Conservation (phyloP, 2,113 vertebrate genomes). For the Lepus timidus region DNA sequence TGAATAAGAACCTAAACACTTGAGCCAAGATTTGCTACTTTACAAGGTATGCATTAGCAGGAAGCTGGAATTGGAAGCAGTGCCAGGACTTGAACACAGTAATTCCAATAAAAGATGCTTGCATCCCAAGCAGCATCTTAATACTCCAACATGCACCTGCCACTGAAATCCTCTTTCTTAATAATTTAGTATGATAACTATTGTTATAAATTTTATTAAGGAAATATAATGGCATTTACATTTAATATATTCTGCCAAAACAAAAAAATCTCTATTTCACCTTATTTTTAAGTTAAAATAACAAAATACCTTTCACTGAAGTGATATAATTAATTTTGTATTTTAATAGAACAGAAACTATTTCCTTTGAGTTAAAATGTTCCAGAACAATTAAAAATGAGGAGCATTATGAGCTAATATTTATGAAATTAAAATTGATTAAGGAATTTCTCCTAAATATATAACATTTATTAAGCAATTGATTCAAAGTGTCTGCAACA, state of each 20-base stretch:
- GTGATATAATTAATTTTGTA: slow-evolving; percentile 67
- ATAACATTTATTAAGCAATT: slow-evolving; percentile 61
- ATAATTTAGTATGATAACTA: background rate
- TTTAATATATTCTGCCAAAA: background rate
- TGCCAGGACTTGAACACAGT: too few relatives aligned
- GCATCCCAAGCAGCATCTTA: too few relatives aligned
- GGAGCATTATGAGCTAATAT: slow-evolving; percentile 24
- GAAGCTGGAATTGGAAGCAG: too few relatives aligned
- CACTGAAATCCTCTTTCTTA: background rate
- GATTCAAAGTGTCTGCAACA: slow-evolving; percentile 44
- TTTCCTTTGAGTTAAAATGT: slow-evolving; percentile 26
- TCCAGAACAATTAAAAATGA: slow-evolving; percentile 65
- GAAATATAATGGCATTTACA: background rate
- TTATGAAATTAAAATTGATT: slow-evolving; percentile 78
- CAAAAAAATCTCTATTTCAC: background rate
- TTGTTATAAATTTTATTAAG: slow-evolving; percentile 6
- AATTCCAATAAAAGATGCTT: too few relatives aligned
- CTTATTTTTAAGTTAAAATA: slow-evolving; percentile 64
- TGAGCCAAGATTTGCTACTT: too few relatives aligned
- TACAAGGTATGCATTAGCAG: too few relatives aligned
- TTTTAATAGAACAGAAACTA: slow-evolving; percentile 65
- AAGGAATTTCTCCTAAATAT: slow-evolving; percentile 62
- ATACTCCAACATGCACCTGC: too few relatives aligned
- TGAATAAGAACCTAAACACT: too few relatives aligned
- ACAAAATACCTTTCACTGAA: slow-evolving; percentile 59